Evolutionary conservation across 23 tunicate genomes (phyloP), one percentile per base, ranked within the genome.

Genomic region (Diplosoma virens): DNA sequence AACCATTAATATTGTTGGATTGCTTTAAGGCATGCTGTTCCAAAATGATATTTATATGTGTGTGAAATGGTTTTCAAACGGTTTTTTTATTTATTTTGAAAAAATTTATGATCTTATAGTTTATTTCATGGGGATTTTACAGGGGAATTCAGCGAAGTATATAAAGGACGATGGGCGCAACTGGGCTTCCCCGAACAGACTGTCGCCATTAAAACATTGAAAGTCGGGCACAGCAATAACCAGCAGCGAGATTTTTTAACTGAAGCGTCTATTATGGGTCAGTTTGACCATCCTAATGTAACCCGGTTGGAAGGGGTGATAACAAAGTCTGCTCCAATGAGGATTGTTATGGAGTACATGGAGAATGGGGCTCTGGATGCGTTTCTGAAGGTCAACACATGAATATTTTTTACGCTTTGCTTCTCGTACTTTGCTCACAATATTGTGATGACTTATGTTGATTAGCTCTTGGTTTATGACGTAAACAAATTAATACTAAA

Each of bases 111-210:
- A n/a, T n/a, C n/a, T n/a, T n/a, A n/a, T n/a, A n/a, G n/a, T n/a
- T n/a, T n/a, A n/a, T n/a, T n/a, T n/a, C n/a, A n/a, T n/a, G n/a
- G n/a, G n/a, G n/a, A 33, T 30, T 76, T 50, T 65, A 2, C 66
- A 92, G 97, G 97, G 28, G 97, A 92, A 76, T 92, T 92, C 56
- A 90, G 97, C 14, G 97, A 92, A 59, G 97, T 92, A 9, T 92
- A 83, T 37, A 59, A 83, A 34, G 97, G 97, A 2, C 41, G 81
- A 36, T 25, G 83, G 28, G 73, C 47, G 0, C 63, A 25, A 0
- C 66, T 69, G 7, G 61, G 64, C 69, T 58, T 59, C 20, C 1
- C 69, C 1, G 96, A 83, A 47, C 71, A 68, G 32, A 71, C 60
- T 58, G 81, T 92, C 21, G 97, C 97, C 4, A 81, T 95, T 75